Base-by-base conservation (phyloP, 2,888 invertebrate genomes). In the Xestia ashworthii region DNA sequence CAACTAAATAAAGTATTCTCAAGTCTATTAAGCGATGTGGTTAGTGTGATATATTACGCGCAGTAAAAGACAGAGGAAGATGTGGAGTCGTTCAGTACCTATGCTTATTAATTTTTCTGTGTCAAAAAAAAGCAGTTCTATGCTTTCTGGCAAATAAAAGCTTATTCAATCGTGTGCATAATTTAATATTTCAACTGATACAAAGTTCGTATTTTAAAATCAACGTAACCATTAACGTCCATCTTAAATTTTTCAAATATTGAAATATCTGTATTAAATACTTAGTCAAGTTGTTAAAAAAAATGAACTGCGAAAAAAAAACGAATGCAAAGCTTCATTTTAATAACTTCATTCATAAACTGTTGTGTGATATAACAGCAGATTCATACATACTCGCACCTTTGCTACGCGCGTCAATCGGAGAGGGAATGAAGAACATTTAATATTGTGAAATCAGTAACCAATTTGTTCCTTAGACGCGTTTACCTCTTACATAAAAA, bases 371-470 rank as follows among this genome's bases (percentile, higher is more conserved):
- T 50, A 44, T 16, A 65, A 44, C 44, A n/a, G 16, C 44, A n/a
- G 44, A 65, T 16, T 64, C 32, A 65, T 65, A 65, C 16, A 38
- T 38, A 19, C n/a, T n/a, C n/a, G n/a, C n/a, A n/a, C 5, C 38
- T 16, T 16, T 66, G 44, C 50, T 38, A 12, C 14, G 25, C 62
- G 67, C 25, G 58, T 71, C 53, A n/a, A 32, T 46, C 12, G 8
- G 53, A 53, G 41, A 68, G 46, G 44, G 41, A 79, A 85, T 85
- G 62, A 85, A 71, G 65, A 48, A 64, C 41, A 5, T 74, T 67
- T 67, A 41, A 32, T 14, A 68, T 71, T 65, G 66, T 73, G 71
- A 78, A 85, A 84, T 85, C 55, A 48, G 38, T 74, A 60, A 82
- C 14, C 74, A 82, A 74, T 79, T 84, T 50, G 66, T 81, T 81